Conservation (phyloP, 1,140 invertebrate genomes). For the Caenorhabditis latens region DNA sequence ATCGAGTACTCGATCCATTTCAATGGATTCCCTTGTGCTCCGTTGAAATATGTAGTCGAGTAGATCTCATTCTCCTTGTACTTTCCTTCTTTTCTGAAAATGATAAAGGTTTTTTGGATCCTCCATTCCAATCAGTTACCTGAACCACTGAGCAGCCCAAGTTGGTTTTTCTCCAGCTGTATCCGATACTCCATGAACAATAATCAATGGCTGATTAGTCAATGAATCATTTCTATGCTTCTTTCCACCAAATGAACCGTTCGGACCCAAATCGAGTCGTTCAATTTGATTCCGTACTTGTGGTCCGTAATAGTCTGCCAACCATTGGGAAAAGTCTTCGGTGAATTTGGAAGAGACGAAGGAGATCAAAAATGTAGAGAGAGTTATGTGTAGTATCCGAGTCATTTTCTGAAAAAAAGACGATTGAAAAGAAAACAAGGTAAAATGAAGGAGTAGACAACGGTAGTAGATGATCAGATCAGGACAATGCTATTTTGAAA, state of each 20-base stretch:
- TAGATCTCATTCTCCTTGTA: constrained; percentile 72
- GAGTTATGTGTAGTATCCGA: background rate
- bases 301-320: constrained; percentile 71
- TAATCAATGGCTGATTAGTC: constrained; percentile 73
- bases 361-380: constrained; percentile 38
- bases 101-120: constrained; percentile 26
- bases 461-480: too few relatives aligned
- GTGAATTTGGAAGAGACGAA: constrained; percentile 63
- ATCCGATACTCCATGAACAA: constrained; percentile 75
- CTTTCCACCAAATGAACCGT: constrained; percentile 73
- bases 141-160: constrained; percentile 70
- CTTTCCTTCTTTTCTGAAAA: constrained; percentile 62
- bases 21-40: constrained; percentile 75
- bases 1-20: constrained; percentile 74
- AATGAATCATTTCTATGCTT: constrained; percentile 66
- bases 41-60: constrained; percentile 75
- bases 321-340: constrained; percentile 70
- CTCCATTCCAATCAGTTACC: constrained; percentile 46
- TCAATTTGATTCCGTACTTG: constrained; percentile 73
- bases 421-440: background rate
- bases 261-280: constrained; percentile 71
- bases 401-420: constrained; percentile 39
- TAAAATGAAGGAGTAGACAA: background rate
- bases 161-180: constrained; percentile 74
- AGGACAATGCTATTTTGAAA: too few relatives aligned